Base-by-base conservation (phyloP, 2,113 vertebrate genomes). In the Ceuthmochares aereus region DNA sequence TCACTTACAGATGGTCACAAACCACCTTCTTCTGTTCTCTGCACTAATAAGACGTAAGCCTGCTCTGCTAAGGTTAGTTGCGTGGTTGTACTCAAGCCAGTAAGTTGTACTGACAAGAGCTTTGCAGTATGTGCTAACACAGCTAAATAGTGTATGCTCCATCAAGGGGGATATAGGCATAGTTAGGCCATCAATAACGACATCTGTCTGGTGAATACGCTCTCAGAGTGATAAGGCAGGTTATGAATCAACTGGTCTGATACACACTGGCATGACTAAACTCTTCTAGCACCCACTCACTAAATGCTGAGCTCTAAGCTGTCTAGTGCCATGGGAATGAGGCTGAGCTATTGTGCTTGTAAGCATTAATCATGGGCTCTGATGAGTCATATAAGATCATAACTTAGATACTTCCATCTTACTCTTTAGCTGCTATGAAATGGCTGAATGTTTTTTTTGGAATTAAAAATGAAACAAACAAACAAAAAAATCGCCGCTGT, bases 401-500 rank as follows among this genome's bases (percentile, higher is more conserved):
- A 93, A 91, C 67, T 62, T 85, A 78, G 85, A 95, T 95, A 90
- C 67, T 88, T 96, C 45, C 37, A 83, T 59, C 20, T 80, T 82
- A 37, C 7, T 62, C 55, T 94, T 83, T 85, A 82, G 67, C 40
- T 59, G 72, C 82, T 86, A 64, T 90, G 88, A 93, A 91, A 96
- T 66, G 84, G 75, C 70, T 87, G 80, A 92, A 59, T 8, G 32
- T 51, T 49, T 90, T 95, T 88, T 89, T 67, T 87, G 19, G 45
- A 96, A 80, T 80, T 85, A 69, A 94, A 91, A 94, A 0, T 70
- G 85, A 93, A 97, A 78, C 69, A 92, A 91, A 84, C 32, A 22
- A 45, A 85, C 66, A 75, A 56, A 68, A 75, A 56, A 74, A 45
- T 55, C 58, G 63, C 66, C 91, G 52, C 68, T 92, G 37, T 88